These are phyloP conservation scores for Pseudopleuronectes americanus DNA, from an alignment of 2,797 vertebrate genomes.

Conservation along the genomic window DNA sequence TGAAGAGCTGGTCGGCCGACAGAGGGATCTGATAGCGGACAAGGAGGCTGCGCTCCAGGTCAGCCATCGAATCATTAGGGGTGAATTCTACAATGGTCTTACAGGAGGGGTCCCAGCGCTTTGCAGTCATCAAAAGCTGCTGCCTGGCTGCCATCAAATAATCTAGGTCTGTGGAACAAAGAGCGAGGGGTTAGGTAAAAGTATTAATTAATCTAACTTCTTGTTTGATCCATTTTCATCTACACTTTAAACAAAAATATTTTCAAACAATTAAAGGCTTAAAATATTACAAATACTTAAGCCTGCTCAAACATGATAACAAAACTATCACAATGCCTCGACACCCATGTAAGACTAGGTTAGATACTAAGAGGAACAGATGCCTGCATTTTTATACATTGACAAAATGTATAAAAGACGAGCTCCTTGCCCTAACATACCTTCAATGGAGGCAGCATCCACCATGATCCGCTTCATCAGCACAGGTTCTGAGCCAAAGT, in stretches of 20 bases:
- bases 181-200: background rate
- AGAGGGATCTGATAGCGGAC: slow-evolving; percentile 98
- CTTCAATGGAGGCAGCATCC: slow-evolving; percentile 98
- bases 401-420: background rate
- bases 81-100: slow-evolving; percentile 96
- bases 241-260: background rate
- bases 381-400: background rate
- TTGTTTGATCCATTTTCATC: background rate
- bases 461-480: slow-evolving; percentile 99
- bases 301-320: background rate
- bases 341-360: background rate
- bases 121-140: slow-evolving; percentile 94
- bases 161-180: slow-evolving; percentile 88
- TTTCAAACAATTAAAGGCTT: background rate
- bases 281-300: background rate
- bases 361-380: background rate
- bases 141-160: slow-evolving; percentile 96
- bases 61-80: slow-evolving; percentile 94
- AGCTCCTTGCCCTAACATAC: slow-evolving; percentile 70
- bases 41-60: slow-evolving; percentile 96
- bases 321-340: background rate
- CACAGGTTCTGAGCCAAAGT: slow-evolving; percentile 97
- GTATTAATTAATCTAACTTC: background rate
- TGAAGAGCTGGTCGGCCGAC: slow-evolving; percentile 99
- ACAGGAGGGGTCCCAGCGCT: slow-evolving; percentile 97